phyloP scores from a whole-genome alignment of 2,888 invertebrate genomes.

The Ischnura elegans region DNA sequence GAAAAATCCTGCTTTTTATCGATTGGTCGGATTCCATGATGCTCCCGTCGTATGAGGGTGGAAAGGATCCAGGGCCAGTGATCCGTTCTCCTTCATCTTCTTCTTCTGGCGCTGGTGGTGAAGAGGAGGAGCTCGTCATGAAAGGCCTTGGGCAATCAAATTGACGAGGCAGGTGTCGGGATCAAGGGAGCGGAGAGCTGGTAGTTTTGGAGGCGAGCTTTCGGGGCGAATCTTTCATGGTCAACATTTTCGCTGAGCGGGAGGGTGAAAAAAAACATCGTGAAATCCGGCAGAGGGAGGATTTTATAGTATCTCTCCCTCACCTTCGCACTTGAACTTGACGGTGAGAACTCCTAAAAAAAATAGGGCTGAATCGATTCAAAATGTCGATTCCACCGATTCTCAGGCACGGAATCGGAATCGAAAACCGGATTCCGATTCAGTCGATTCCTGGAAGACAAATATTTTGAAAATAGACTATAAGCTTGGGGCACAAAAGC shows the following conservation, averaged over 20 bases:
- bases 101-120: not conserved
- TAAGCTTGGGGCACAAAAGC: too few species aligned
- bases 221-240: not conserved
- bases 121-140: not conserved
- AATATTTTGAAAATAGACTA: too few species aligned
- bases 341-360: too few species aligned
- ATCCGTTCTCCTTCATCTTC: not conserved
- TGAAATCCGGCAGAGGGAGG: not conserved
- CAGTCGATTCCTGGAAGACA: too few species aligned
- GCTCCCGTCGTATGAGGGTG: not conserved
- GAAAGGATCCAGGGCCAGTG: not conserved
- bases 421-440: too few species aligned
- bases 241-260: not conserved
- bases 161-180: not conserved
- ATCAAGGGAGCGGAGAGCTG: not conserved
- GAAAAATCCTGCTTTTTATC: not conserved
- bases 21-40: not conserved
- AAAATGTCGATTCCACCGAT: too few species aligned
- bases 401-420: too few species aligned
- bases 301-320: not conserved
- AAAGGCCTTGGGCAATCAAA: not conserved
- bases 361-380: too few species aligned
- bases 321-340: not conserved
- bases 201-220: not conserved
- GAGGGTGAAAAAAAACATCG: not conserved